Evolutionary conservation across 2,113 vertebrate species (phyloP), one percentile per base, ranked within the genome.

Genomic region (Melanostigma gelatinosum): DNA sequence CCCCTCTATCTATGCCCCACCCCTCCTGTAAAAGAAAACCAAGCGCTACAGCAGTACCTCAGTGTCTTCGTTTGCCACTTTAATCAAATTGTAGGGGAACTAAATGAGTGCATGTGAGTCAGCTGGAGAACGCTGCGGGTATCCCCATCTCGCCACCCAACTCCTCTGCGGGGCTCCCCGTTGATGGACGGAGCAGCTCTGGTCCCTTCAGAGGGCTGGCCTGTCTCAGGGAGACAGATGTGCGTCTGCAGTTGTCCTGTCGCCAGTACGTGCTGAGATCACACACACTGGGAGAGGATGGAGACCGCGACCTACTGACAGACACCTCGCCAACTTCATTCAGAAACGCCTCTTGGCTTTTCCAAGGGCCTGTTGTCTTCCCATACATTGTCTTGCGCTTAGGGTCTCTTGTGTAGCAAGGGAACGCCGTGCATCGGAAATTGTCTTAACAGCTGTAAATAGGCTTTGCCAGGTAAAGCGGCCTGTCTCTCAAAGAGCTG

Each of bases 381-480:
- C 34, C 52, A 50, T 80, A 58, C 60, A 75, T 80, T 48, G 73
- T 57, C 82, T 71, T 63, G 9, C 67, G 86, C 81, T 77, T 38
- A 68, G 80, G 52, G 52, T 82, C 65, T 81, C 64, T 62, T 6
- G 2, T 71, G 73, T 63, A n/a, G 20, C 40, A 58, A 65, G 72
- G 75, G 67, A 89, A 90, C 72, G 82, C 78, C 22, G 54, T 62
- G 65, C 73, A 79, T 90, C 85, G 89, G 82, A 90, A 93, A 92
- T 93, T 89, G 84, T 91, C 87, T 90, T 89, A 93, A 89, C 87
- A 84, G 86, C 87, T 91, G 85, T 87, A 91, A 94, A 92, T 91
- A 88, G 91, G 91, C 89, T 94, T 93, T 92, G 73, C 81, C 58
- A 79, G 81, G 79, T 84, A 88, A 91, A 88, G 85, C 83, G 3